Conservation (phyloP, 2,888 invertebrate genomes). For the Tanaodytes sp. region DNA sequence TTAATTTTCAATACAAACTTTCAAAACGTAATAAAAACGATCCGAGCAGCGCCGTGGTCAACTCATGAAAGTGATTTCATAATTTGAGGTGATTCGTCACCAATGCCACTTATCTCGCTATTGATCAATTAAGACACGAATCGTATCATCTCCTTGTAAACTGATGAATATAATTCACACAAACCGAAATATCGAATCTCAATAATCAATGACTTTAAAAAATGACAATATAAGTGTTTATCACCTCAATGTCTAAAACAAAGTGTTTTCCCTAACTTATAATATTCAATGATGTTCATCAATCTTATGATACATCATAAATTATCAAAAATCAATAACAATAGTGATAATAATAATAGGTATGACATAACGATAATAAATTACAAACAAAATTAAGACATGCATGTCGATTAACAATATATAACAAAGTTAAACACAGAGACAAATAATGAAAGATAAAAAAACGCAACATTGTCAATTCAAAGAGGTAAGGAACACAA, state of each 20-base stretch:
- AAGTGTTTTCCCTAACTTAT: too few relatives aligned
- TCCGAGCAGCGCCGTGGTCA: conserved; percentile 1
- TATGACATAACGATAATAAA: conserved; percentile 3
- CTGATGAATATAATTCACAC: too few relatives aligned
- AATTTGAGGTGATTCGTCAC: conserved; percentile 17
- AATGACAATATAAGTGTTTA: too few relatives aligned
- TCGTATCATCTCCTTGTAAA: too few relatives aligned
- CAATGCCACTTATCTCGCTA: not conserved
- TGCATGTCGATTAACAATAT: not conserved
- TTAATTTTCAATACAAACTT: not conserved
- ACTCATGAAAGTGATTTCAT: conserved; percentile 39
- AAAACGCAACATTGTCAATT: conserved; percentile 5
- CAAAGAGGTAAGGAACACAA: conserved; percentile 24
- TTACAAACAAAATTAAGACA: not conserved
- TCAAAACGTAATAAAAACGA: conserved; percentile 21
- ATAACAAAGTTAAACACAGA: conserved; percentile 19
- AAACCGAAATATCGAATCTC: too few relatives aligned
- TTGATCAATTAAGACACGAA: not conserved
- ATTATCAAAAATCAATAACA: not conserved
- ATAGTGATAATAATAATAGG: not conserved
- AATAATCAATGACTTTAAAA: too few relatives aligned
- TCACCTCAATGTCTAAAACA: too few relatives aligned
- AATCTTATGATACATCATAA: too few relatives aligned
- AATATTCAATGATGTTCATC: too few relatives aligned
- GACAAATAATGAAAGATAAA: conserved; percentile 7